Evolutionary conservation across 2,888 invertebrate genomes (phyloP), one percentile per base, ranked within the genome.

Genomic region (Drosophila maculinotata): DNA sequence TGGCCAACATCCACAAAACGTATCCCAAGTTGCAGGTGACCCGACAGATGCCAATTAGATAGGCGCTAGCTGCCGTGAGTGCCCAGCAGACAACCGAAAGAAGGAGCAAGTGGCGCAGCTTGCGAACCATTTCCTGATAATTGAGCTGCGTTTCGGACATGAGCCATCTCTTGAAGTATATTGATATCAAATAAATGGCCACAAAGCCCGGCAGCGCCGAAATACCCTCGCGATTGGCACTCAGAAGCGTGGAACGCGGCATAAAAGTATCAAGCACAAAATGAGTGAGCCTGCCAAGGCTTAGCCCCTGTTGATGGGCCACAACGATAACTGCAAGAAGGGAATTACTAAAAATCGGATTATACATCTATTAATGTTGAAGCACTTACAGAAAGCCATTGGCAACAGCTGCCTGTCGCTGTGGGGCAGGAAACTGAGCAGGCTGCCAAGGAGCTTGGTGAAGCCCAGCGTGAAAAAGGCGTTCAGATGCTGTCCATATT

Each of bases 401-500:
- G 93, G 92, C 35, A 92, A 90, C 1, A 93, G 90, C 31, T 86
- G 81, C 2, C 52, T 10, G 26, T 89, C 82, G 0, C 42, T 72
- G 17, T 57, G 65, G 0, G 71, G 68, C 3, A 87, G 1, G 2
- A 62, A 59, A 17, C 85, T 80, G 1, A 89, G 6, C 1, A 95
- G 89, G 0, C 94, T 94, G 26, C 95, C 95, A 17, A 96, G 88
- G 1, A 97, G 89, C 92, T 97, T 97, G 28, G 97, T 95, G 42
- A 95, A 92, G 1, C 97, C 97, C 58, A 99, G 92, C 0, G 99
- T 99, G 76, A 98, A 95, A 91, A 99, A 99, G 91, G 99, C 99
- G 91, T 99, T 99, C 97, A 99, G 98, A 91, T 99, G 99, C 0
- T 95, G 93, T 0, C 99, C 99, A 92, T 99, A 99, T 90, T 99